Evolutionary conservation across 2,113 vertebrate genomes (phyloP).

Genomic region (Neotragus pygmaeus): DNA sequence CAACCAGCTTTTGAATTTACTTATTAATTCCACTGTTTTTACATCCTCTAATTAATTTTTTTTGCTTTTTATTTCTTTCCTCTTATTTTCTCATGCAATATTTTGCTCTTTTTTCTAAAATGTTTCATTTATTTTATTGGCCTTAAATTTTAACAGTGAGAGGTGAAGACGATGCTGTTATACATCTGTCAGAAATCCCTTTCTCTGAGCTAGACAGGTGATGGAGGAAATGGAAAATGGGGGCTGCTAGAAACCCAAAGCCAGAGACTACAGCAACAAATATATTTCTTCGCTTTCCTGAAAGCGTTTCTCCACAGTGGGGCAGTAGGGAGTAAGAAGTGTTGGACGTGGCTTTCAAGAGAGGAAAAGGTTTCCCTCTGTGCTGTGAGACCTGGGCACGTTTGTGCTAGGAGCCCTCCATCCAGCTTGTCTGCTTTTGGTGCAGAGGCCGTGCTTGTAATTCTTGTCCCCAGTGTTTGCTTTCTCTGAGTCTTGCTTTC

Average conservation of each 20-base stretch:
- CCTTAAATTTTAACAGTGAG: conserved; percentile 35
- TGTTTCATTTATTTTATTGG: not conserved
- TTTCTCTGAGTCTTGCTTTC: not conserved
- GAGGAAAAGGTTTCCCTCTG: not conserved
- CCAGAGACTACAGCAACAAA: not conserved
- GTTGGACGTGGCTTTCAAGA: not conserved
- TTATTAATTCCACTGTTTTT: conserved; percentile 60
- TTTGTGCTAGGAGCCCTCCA: not conserved
- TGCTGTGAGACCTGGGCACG: not conserved
- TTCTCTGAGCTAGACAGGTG: not conserved
- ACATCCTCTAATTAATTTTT: conserved; percentile 46
- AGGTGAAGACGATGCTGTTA: not conserved
- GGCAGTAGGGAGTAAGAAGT: conserved; percentile 54
- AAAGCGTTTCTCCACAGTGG: conserved; percentile 53
- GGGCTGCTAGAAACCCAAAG: not conserved
- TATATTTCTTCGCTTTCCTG: not conserved
- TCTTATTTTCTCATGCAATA: conserved; percentile 9
- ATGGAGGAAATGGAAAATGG: not conserved
- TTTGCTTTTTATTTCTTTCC: conserved; percentile 55
- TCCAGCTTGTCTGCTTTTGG: not conserved
- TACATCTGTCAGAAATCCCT: not conserved
- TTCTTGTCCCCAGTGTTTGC: not conserved
- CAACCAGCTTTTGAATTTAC: conserved; percentile 44
- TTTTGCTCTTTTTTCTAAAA: conserved; percentile 44
- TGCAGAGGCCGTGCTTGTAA: not conserved